phyloP scores from a whole-genome alignment of 2,888 invertebrate genomes.

The Ectropis crepuscularia region DNA sequence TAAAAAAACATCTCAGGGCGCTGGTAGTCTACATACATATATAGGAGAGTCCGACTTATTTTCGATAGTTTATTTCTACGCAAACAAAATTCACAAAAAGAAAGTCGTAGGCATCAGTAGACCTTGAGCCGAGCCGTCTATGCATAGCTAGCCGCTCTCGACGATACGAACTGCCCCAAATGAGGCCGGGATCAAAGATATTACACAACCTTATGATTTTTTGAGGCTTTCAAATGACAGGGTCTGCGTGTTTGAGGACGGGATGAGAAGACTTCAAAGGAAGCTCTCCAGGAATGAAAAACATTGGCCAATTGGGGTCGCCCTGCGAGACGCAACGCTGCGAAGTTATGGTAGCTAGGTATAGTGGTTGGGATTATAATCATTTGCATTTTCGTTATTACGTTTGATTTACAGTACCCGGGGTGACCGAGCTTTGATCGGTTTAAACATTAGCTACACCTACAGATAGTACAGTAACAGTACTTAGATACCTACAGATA shows the following conservation, averaged over 20 bases:
- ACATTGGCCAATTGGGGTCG: slow-evolving; percentile 7
- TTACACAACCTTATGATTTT: slow-evolving; percentile 13
- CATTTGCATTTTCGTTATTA: background rate
- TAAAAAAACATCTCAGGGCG: too few relatives aligned
- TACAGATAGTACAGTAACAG: too few relatives aligned
- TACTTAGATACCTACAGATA: too few relatives aligned
- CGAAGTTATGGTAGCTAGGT: slow-evolving; percentile 3
- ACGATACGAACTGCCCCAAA: slow-evolving; percentile 7
- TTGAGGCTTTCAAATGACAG: slow-evolving; percentile 18
- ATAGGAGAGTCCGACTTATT: too few relatives aligned
- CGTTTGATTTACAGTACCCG: background rate
- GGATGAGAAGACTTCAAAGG: slow-evolving; percentile 17
- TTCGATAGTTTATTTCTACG: too few relatives aligned
- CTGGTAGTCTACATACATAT: too few relatives aligned
- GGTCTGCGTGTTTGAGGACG: slow-evolving; percentile 12
- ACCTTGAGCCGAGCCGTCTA: background rate
- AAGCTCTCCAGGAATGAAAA: slow-evolving; percentile 8
- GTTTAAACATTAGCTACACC: too few relatives aligned
- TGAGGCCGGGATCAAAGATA: slow-evolving; percentile 14
- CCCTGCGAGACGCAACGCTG: background rate
- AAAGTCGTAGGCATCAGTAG: too few relatives aligned
- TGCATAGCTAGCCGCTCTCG: background rate
- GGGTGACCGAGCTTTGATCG: too few relatives aligned
- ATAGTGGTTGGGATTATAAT: background rate
- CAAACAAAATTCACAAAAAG: too few relatives aligned